Conservation (phyloP, 2,113 vertebrate species). For the Pseudois nayaur region DNA sequence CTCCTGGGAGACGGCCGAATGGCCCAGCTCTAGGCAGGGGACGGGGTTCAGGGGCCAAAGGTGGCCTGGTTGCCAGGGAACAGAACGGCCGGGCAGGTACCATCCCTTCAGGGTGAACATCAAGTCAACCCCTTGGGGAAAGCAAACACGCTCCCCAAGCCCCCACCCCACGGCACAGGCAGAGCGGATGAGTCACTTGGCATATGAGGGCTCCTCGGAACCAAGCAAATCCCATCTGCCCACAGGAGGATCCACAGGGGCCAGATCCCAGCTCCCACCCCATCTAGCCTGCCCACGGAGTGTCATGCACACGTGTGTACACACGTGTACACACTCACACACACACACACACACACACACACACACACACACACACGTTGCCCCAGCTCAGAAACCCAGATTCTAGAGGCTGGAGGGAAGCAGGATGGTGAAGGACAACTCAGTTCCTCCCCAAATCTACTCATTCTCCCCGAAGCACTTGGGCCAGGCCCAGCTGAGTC, state of each 20-base stretch:
- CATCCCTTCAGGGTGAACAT: neutral
- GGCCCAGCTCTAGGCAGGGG: neutral
- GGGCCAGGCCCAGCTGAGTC: slow-evolving; percentile 18
- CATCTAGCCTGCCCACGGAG: neutral
- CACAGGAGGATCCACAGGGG: neutral
- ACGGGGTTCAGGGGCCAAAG: neutral
- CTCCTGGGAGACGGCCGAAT: neutral
- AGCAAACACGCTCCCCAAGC: neutral
- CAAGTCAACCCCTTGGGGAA: neutral
- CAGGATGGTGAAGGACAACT: neutral
- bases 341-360: neutral
- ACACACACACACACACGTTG: too few species aligned
- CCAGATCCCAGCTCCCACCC: neutral
- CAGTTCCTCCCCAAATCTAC: neutral
- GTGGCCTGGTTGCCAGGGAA: neutral
- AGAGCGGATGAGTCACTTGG: slow-evolving; percentile 63
- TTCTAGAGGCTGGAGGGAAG: neutral
- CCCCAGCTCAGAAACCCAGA: neutral
- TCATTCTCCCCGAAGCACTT: neutral
- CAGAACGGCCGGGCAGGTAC: neutral
- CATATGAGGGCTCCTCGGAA: neutral
- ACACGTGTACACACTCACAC: neutral
- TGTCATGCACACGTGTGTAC: neutral
- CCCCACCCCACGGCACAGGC: neutral
- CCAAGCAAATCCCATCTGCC: slow-evolving; percentile 43